Evolutionary conservation across 1,140 invertebrate genomes (phyloP).

Genomic region (Hyles vespertilio): DNA sequence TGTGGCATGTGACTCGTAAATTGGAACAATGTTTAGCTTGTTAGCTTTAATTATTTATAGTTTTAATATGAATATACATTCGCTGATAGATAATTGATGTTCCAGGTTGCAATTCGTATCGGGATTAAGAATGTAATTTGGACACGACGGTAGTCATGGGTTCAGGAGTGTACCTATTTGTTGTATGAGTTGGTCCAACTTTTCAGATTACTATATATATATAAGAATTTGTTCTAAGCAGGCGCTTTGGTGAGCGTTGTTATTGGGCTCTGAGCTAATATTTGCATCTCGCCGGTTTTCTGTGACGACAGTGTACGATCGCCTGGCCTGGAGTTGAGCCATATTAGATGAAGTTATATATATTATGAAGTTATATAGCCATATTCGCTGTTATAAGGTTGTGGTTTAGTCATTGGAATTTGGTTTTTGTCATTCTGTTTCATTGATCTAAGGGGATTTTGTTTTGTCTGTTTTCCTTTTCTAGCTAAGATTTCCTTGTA

Average conservation of each 20-base stretch:
- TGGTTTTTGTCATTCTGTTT: neutral
- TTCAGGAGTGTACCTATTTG: neutral
- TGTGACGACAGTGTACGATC: neutral
- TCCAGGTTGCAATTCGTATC: neutral
- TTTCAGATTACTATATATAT: slow-evolving; percentile 3
- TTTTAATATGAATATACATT: too few species aligned
- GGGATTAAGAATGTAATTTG: neutral
- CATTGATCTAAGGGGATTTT: neutral
- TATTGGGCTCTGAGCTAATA: neutral
- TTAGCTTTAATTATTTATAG: neutral
- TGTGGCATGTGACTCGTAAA: slow-evolving; percentile 1
- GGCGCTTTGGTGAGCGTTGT: neutral
- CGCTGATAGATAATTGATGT: too few species aligned
- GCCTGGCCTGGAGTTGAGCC: neutral
- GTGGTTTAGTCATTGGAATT: neutral
- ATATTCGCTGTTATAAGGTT: neutral
- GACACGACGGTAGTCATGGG: neutral
- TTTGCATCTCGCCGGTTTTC: neutral
- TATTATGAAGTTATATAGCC: too few species aligned
- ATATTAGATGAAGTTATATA: neutral
- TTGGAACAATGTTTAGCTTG: slow-evolving; percentile 2
- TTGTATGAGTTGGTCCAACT: neutral
- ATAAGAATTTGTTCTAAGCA: slow-evolving; percentile 1
- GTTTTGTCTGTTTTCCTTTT: too few species aligned
- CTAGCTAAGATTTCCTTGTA: neutral